Evolutionary conservation across 2,888 invertebrate species (phyloP), one percentile per base, ranked within the genome.

Genomic region (Volucella inanis): DNA sequence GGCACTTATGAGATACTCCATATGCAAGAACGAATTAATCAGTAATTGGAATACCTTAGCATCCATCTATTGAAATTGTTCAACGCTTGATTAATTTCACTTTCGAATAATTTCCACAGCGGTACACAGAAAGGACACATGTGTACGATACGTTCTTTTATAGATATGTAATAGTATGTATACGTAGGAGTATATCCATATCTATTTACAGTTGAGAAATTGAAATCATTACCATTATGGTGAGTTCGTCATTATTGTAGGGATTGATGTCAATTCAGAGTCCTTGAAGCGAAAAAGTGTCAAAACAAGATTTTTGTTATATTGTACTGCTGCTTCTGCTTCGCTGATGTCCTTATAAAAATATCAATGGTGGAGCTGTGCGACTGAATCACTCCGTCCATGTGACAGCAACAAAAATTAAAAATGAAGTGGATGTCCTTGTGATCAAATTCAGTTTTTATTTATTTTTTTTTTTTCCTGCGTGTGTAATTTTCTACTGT

Each of bases 211-310:
- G 62, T 39, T 64, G 50, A 22, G 39, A 61, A 72, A 67, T 64
- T 22, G 57, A 79, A 83, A 71, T 75, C 67, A 52, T 64, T 71
- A 45, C 39, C 65, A 79, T 79, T 79, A 59, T 76, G 80, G 39
- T 31, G 62, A 12, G 15, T 50, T 15, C 45, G 41, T 83, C 72
- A 52, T 70, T 67, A 77, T 71, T 67, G 54, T 22, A 31, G 64
- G 64, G 62, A 80, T 79, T 79, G 79, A 64, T 75, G 65, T n/a
- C 76, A 80, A 84, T 85, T 81, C 64, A 77, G 47, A 85, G 72
- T 85, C 68, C 85, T 85, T 68, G 85, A 85, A 72, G 76, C 72
- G 85, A 80, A 85, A 85, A 85, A 77, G 85, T 85, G 85, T 85
- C 85, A 85, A 85, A 81, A 85, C 80, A 85, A 81, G 85, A 85